Conservation (phyloP, 2,888 invertebrate genomes). For the Autographa gamma region DNA sequence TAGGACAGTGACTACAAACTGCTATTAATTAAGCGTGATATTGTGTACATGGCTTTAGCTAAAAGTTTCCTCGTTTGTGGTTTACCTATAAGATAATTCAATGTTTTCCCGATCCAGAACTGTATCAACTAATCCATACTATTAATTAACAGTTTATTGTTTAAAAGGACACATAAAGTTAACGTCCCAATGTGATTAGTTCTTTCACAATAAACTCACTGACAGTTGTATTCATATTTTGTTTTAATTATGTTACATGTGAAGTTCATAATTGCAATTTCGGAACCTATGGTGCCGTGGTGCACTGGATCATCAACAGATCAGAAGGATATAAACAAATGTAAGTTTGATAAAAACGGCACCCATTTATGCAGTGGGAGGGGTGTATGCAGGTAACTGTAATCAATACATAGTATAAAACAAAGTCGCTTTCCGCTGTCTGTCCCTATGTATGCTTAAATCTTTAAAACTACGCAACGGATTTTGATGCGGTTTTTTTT, state of each 20-base stretch:
- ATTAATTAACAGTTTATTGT: neutral
- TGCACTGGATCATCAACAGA: slow-evolving; percentile 63
- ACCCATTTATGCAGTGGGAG: slow-evolving; percentile 66
- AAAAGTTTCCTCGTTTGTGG: slow-evolving; percentile 14
- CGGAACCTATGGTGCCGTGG: slow-evolving; percentile 71
- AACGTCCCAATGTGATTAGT: neutral
- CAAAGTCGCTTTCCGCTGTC: too few relatives aligned
- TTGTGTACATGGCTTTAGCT: neutral
- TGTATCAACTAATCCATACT: neutral
- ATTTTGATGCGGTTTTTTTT: too few relatives aligned
- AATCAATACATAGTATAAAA: too few relatives aligned
- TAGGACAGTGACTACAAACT: too few relatives aligned
- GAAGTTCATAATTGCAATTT: slow-evolving; percentile 46
- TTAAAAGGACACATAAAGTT: neutral
- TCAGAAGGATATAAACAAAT: slow-evolving; percentile 63
- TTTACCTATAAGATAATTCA: slow-evolving; percentile 8
- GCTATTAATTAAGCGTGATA: neutral
- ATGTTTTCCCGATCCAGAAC: neutral
- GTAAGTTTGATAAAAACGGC: slow-evolving; percentile 62
- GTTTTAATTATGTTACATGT: slow-evolving; percentile 39
- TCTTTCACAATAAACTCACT: slow-evolving; percentile 34
- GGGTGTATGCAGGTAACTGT: slow-evolving; percentile 73
- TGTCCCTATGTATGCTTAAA: too few relatives aligned
- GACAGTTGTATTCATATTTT: slow-evolving; percentile 23
- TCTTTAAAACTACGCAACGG: too few relatives aligned